These are phyloP conservation scores for Heliothis peltigera DNA, from an alignment of 2,888 invertebrate genomes.

Conservation along the genomic window DNA sequence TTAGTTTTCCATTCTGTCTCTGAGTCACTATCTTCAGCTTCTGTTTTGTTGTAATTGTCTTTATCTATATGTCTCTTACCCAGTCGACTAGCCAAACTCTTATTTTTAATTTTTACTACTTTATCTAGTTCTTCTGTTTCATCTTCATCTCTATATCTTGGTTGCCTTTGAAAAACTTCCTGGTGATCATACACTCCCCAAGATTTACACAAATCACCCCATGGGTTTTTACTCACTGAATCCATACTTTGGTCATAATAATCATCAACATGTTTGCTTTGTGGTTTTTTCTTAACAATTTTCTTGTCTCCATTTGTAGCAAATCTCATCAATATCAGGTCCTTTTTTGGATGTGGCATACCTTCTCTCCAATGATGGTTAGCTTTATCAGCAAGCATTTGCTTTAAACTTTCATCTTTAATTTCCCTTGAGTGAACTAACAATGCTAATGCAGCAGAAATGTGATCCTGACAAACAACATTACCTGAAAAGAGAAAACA, in stretches of 20 bases:
- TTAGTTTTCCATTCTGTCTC: constrained; percentile 90
- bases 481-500: constrained; percentile 87
- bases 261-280: constrained; percentile 65
- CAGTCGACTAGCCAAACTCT: constrained; percentile 80
- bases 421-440: constrained; percentile 89
- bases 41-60: constrained; percentile 65
- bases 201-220: constrained; percentile 92
- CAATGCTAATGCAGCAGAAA: constrained; percentile 90
- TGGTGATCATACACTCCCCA: constrained; percentile 92
- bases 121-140: constrained; percentile 65
- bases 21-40: constrained; percentile 83
- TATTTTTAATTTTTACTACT: constrained; percentile 78
- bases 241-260: constrained; percentile 73
- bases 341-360: constrained; percentile 91
- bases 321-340: constrained; percentile 93
- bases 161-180: constrained; percentile 84
- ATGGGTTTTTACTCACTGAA: constrained; percentile 91
- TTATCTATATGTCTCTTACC: constrained; percentile 73
- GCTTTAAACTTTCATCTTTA: constrained; percentile 76
- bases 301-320: constrained; percentile 93
- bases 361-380: constrained; percentile 94
- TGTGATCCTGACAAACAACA: constrained; percentile 91
- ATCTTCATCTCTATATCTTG: constrained; percentile 73
- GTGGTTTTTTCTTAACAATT: constrained; percentile 87
- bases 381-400: constrained; percentile 86